phyloP scores from a whole-genome alignment of 2,888 invertebrate genomes.

The Melanophora roralis region DNA sequence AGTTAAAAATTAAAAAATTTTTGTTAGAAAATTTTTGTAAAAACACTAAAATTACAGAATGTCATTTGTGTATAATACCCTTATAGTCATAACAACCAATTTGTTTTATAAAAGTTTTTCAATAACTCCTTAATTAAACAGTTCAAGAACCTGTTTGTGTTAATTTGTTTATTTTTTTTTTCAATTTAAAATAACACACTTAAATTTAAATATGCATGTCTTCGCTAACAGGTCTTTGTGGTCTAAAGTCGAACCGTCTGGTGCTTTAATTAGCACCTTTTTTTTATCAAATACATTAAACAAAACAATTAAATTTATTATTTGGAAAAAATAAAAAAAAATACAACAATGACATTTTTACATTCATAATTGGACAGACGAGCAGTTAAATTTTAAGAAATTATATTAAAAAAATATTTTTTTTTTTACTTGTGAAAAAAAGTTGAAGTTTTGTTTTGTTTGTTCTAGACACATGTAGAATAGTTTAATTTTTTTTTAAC shows the following conservation, averaged over 20 bases:
- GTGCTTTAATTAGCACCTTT: background rate
- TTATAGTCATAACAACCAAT: too few relatives aligned
- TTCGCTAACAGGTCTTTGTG: background rate
- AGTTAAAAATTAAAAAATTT: too few relatives aligned
- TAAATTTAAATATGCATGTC: background rate
- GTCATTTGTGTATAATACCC: too few relatives aligned
- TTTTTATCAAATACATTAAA: background rate
- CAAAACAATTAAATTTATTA: background rate
- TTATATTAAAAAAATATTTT: background rate
- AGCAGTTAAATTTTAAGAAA: background rate
- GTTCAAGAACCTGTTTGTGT: background rate
- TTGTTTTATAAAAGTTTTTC: too few relatives aligned
- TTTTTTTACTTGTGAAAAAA: too few relatives aligned
- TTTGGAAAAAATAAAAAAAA: background rate
- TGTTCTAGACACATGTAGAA: too few relatives aligned
- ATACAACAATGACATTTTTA: background rate
- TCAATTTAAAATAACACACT: background rate
- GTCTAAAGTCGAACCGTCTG: slow-evolving; percentile 10
- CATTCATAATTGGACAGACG: background rate
- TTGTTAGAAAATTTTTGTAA: too few relatives aligned
- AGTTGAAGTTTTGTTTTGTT: too few relatives aligned
- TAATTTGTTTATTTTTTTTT: background rate
- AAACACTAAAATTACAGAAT: too few relatives aligned
- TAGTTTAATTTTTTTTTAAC: too few relatives aligned
- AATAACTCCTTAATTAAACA: background rate